Conservation (phyloP, 2,888 invertebrate species). For the Elysia crispata region DNA sequence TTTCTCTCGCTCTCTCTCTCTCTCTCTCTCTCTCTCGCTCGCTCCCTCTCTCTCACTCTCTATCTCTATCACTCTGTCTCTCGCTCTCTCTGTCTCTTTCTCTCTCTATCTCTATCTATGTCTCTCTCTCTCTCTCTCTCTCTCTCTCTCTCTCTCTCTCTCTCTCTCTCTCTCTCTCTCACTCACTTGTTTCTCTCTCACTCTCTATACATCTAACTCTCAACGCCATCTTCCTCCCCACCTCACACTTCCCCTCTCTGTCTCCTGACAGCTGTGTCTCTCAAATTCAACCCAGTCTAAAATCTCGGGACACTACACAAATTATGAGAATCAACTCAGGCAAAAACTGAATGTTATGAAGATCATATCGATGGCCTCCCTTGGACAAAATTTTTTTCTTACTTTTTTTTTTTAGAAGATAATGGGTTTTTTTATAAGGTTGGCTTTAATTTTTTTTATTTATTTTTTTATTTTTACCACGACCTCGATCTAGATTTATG, state of each 20-base stretch:
- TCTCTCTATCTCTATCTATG: conserved; percentile 1
- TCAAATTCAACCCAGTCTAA: too few relatives aligned
- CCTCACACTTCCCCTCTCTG: neutral
- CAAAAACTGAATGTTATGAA: too few relatives aligned
- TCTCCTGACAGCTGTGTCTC: too few relatives aligned
- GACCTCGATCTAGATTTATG: too few relatives aligned
- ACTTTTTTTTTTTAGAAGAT: too few relatives aligned
- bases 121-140: conserved; percentile 31
- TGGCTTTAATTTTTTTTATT: too few relatives aligned
- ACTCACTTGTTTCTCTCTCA: neutral
- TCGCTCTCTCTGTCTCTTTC: neutral
- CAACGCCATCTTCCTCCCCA: neutral
- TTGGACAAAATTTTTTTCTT: too few relatives aligned
- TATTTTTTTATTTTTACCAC: too few relatives aligned
- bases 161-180: conserved; percentile 36
- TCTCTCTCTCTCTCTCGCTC: neutral
- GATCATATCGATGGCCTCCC: too few relatives aligned
- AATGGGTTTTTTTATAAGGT: too few relatives aligned
- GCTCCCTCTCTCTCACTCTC: neutral
- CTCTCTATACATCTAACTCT: neutral
- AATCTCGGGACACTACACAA: too few relatives aligned
- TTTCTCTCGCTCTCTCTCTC: neutral
- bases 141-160: neutral
- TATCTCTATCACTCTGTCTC: neutral
- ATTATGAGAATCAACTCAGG: too few relatives aligned